Evolutionary conservation across 2,888 invertebrate genomes (phyloP).

Genomic region (Dorcus parallelipipedus): DNA sequence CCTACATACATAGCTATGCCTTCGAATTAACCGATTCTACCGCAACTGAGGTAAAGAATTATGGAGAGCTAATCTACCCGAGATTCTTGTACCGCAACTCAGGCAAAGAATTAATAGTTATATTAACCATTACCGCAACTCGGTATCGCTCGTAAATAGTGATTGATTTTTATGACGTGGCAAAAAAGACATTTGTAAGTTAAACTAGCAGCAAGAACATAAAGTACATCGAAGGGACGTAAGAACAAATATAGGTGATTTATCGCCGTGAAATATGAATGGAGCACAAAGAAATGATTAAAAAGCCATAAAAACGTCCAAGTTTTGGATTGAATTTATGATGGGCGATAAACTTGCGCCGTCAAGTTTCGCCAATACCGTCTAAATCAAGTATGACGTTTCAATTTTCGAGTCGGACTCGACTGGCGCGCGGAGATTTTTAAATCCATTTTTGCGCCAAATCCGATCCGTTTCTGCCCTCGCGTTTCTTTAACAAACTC

Average conservation of each 20-base stretch:
- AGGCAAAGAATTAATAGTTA: no score
- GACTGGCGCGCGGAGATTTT: neutral
- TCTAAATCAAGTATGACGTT: constrained; percentile 1
- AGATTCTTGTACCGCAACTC: no score
- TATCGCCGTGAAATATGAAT: constrained; percentile 14
- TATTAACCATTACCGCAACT: no score
- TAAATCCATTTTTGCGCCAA: neutral
- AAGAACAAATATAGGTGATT: neutral
- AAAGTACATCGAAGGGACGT: neutral
- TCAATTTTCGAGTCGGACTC: neutral
- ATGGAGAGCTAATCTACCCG: no score
- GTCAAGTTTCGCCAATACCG: neutral
- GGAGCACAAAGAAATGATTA: constrained; percentile 29
- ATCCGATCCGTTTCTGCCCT: neutral
- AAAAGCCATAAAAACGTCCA: constrained; percentile 33
- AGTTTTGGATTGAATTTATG: constrained; percentile 29
- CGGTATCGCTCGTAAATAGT: no score
- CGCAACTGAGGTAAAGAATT: no score
- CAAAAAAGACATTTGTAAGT: no score
- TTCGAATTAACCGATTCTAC: no score
- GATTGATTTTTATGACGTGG: no score
- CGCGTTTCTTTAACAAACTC: neutral
- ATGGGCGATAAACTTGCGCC: constrained; percentile 23
- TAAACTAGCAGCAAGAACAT: neutral
- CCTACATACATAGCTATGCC: no score